Evolutionary conservation across 2,888 invertebrate genomes (phyloP).

Genomic region (Loripinus fragilis): DNA sequence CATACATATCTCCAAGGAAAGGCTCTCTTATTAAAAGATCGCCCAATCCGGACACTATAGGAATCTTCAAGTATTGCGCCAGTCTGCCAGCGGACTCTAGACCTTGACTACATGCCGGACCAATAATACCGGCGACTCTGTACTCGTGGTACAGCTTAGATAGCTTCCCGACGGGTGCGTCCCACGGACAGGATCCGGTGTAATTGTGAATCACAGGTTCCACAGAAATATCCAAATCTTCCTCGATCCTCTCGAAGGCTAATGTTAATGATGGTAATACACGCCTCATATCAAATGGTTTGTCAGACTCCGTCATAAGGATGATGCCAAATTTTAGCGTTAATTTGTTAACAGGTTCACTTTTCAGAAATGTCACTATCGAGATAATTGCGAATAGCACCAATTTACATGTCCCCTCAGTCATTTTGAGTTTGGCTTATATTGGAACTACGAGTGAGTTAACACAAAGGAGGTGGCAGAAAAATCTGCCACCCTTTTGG

Average conservation of each 20-base stretch:
- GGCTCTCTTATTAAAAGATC: conserved; percentile 55
- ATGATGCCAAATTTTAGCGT: conserved; percentile 62
- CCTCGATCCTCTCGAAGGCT: conserved; percentile 50
- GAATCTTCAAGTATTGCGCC: conserved; percentile 58
- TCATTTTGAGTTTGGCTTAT: too few relatives aligned
- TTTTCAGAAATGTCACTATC: neutral
- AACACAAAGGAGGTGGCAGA: too few relatives aligned
- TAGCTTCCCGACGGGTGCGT: conserved; percentile 60
- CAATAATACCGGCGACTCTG: conserved; percentile 60
- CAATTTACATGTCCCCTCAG: too few relatives aligned
- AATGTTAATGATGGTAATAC: conserved; percentile 62
- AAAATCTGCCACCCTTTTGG: too few relatives aligned
- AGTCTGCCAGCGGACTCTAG: conserved; percentile 59
- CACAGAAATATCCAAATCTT: conserved; percentile 45
- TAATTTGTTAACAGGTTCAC: neutral
- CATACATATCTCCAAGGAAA: conserved; percentile 57
- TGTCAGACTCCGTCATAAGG: conserved; percentile 62
- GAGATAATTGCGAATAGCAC: too few relatives aligned
- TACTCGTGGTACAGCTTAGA: conserved; percentile 59
- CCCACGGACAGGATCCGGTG: conserved; percentile 62
- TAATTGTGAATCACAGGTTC: conserved; percentile 50
- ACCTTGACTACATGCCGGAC: conserved; percentile 66
- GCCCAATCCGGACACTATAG: conserved; percentile 65
- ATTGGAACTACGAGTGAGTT: too few relatives aligned
- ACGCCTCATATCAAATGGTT: conserved; percentile 64